Evolutionary conservation across 1,140 invertebrate genomes (phyloP).

Genomic region (Trichogramma pretiosum): DNA sequence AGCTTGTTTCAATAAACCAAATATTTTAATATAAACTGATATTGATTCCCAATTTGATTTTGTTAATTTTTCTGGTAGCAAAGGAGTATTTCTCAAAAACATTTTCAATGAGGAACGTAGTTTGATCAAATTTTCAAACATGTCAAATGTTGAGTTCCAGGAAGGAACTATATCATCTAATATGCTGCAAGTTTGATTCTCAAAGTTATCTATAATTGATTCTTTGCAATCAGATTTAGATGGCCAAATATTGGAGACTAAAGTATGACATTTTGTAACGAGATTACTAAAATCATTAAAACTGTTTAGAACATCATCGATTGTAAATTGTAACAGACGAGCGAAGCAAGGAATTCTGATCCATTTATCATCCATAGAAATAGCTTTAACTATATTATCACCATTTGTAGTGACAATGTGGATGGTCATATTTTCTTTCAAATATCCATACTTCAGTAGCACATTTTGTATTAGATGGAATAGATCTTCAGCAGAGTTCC

Average conservation of each 20-base stretch:
- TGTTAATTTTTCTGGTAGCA: slow-evolving; percentile 7
- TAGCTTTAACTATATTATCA: slow-evolving; percentile 11
- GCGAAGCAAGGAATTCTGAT: slow-evolving; percentile 16
- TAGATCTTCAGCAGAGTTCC: slow-evolving; percentile 16
- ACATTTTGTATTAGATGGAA: slow-evolving; percentile 17
- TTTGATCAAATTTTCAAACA: slow-evolving; percentile 17
- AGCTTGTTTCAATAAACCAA: slow-evolving; percentile 12
- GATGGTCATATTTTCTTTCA: slow-evolving; percentile 3
- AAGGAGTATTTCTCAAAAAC: slow-evolving; percentile 1
- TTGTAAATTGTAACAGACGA: slow-evolving; percentile 11
- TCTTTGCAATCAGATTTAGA: slow-evolving; percentile 6
- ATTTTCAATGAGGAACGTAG: slow-evolving; percentile 6
- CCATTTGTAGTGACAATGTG: slow-evolving; percentile 17
- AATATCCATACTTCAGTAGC: slow-evolving; percentile 15
- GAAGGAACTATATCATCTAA: slow-evolving; percentile 14
- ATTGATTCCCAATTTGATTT: slow-evolving; percentile 16
- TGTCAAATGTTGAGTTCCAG: slow-evolving; percentile 14
- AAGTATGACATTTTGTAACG: slow-evolving; percentile 4
- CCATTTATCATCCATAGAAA: slow-evolving; percentile 11
- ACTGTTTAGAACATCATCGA: slow-evolving; percentile 12
- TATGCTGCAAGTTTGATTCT: background rate
- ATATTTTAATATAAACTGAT: slow-evolving; percentile 7
- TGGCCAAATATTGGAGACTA: slow-evolving; percentile 12
- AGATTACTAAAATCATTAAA: slow-evolving; percentile 8
- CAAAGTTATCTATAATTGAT: background rate